These are phyloP conservation scores for Acestrorhynchus altus DNA, from an alignment of 2,797 vertebrate genomes.

Conservation along the genomic window DNA sequence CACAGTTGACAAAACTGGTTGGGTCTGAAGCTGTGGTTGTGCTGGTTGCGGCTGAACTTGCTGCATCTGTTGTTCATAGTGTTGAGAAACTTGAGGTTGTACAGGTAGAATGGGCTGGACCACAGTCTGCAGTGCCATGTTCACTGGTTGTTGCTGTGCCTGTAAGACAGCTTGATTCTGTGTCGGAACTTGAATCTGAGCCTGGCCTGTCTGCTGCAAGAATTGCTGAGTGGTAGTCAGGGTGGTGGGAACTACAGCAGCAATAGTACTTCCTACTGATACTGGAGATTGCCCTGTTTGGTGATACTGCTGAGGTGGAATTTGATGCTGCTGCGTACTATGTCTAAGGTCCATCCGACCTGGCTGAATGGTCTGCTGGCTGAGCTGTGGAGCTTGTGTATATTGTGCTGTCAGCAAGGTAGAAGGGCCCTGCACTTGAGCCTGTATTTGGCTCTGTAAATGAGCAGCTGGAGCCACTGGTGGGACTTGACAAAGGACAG, in stretches of 20 bases:
- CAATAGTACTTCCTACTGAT: slow-evolving; percentile 53
- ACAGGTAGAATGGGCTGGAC: slow-evolving; percentile 63
- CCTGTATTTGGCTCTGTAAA: slow-evolving; percentile 39
- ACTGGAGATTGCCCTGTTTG: slow-evolving; percentile 69
- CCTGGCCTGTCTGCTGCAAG: slow-evolving; percentile 65
- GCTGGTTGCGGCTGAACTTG: slow-evolving; percentile 58
- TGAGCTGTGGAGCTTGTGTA: slow-evolving; percentile 62
- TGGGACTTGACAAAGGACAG: slow-evolving; percentile 48
- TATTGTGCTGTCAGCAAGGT: slow-evolving; percentile 65
- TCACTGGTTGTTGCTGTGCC: slow-evolving; percentile 64
- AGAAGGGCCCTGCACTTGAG: slow-evolving; percentile 52
- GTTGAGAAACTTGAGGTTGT: slow-evolving; percentile 63
- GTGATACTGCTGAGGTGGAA: slow-evolving; percentile 70
- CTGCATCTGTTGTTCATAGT: slow-evolving; percentile 72
- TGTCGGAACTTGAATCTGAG: slow-evolving; percentile 62
- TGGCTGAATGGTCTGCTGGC: slow-evolving; percentile 66
- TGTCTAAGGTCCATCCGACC: slow-evolving; percentile 66
- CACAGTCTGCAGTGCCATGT: slow-evolving; percentile 58
- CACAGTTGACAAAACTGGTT: slow-evolving; percentile 58
- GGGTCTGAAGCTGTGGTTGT: slow-evolving; percentile 62
- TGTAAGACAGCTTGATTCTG: slow-evolving; percentile 58
- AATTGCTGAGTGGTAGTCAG: slow-evolving; percentile 62
- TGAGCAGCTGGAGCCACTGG: slow-evolving; percentile 32
- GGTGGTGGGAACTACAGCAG: slow-evolving; percentile 60
- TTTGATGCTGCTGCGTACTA: slow-evolving; percentile 61